phyloP scores from a whole-genome alignment of 2,113 vertebrate species.

The Campylomormyrus numenius region DNA sequence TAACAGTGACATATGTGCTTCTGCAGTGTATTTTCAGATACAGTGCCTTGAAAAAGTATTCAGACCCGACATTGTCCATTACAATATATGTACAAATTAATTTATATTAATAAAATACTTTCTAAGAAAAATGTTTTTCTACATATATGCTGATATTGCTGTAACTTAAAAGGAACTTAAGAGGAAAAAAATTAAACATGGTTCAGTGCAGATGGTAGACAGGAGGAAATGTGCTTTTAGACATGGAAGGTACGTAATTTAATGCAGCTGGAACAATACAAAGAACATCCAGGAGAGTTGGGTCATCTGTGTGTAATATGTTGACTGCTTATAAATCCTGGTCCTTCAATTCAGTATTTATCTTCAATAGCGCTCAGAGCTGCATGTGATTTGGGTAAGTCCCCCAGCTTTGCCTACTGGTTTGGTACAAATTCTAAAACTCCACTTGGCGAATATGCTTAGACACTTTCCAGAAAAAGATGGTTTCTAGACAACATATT shows the following conservation, averaged over 20 bases:
- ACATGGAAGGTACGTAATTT: not conserved
- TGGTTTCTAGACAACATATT: not conserved
- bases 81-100: not conserved
- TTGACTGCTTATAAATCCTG: not conserved
- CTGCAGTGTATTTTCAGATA: not conserved
- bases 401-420: not conserved
- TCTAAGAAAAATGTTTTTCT: not conserved
- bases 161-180: not conserved
- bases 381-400: not conserved
- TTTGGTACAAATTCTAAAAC: not conserved
- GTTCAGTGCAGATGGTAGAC: not conserved
- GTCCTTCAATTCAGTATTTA: not conserved
- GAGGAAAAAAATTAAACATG: not conserved
- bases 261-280: not conserved
- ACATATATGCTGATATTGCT: not conserved
- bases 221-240: not conserved
- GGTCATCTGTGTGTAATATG: not conserved
- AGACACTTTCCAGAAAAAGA: not conserved
- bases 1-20: not conserved
- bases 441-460: not conserved
- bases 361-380: not conserved
- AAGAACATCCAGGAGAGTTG: not conserved
- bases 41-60: not conserved
- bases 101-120: not conserved
- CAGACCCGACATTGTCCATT: not conserved